Percentiles rank a stretch among this genome's conserved stretches.
Conservation (phyloP, 2,888 invertebrate genomes). For the Conomelus anceps region DNA sequence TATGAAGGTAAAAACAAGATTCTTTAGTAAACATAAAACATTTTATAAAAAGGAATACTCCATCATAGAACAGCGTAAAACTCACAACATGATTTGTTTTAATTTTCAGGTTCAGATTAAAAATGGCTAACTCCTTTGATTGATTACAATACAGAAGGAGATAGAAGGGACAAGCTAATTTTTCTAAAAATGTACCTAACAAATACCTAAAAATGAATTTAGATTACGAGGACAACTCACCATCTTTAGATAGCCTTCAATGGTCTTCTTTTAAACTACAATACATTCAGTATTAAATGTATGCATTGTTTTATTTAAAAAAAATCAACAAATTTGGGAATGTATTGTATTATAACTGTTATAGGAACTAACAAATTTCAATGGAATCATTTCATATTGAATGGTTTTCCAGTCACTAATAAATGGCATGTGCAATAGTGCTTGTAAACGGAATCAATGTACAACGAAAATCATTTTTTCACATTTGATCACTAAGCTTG, state of each 20-base stretch:
- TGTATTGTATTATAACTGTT: background rate
- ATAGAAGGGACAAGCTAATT: too few relatives aligned
- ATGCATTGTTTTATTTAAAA: background rate
- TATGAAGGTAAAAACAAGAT: too few relatives aligned
- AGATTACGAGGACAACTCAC: background rate
- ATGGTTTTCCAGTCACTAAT: background rate
- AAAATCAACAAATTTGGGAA: background rate
- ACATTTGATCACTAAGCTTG: too few relatives aligned
- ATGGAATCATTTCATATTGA: background rate
- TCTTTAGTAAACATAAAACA: too few relatives aligned
- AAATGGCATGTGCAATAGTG: background rate
- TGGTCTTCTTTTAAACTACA: background rate
- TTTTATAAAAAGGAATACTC: too few relatives aligned
- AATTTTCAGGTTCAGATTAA: too few relatives aligned
- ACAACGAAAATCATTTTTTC: too few relatives aligned
- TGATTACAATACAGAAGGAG: too few relatives aligned
- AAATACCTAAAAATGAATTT: background rate
- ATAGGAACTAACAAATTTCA: background rate
- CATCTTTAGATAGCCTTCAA: background rate
- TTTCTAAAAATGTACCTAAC: too few relatives aligned
- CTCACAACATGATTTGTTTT: too few relatives aligned
- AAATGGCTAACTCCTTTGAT: too few relatives aligned
- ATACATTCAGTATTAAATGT: background rate
- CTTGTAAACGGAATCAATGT: background rate
- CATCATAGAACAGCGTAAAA: too few relatives aligned